phyloP scores from a whole-genome alignment of 2,113 vertebrate genomes.

The Engraulis encrasicolus region DNA sequence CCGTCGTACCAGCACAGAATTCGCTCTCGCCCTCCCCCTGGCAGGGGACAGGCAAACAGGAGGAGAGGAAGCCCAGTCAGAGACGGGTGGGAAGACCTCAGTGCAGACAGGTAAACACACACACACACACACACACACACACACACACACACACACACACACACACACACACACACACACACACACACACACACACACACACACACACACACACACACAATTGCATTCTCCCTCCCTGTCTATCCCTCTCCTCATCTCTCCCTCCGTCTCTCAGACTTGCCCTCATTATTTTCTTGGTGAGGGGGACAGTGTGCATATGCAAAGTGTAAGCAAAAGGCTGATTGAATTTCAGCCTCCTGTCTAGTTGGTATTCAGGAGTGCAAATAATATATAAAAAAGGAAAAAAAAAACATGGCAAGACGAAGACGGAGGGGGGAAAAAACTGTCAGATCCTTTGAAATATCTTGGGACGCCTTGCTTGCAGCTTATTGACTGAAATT shows the following conservation, averaged over 20 bases:
- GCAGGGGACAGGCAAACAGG: constrained; percentile 78
- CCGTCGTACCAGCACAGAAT: constrained; percentile 75
- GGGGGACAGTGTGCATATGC: constrained; percentile 92
- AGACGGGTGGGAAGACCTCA: constrained; percentile 96
- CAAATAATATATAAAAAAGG: constrained; percentile 78
- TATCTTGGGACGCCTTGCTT: constrained; percentile 99
- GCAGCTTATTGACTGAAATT: constrained; percentile 99
- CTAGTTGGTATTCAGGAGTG: constrained; percentile 93
- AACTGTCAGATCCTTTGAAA: constrained; percentile 98
- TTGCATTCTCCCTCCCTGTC: constrained; percentile 19
- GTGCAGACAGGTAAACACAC: constrained; percentile 85
- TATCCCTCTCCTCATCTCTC: constrained; percentile 27
- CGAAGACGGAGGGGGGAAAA: constrained; percentile 61
- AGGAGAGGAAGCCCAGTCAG: constrained; percentile 85
- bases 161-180: constrained; percentile 10
- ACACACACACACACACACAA: not conserved
- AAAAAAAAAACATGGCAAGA: constrained; percentile 79
- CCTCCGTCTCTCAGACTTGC: constrained; percentile 52
- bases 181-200: not conserved
- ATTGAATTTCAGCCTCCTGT: constrained; percentile 97
- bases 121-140: constrained; percentile 5
- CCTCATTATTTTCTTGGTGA: constrained; percentile 91
- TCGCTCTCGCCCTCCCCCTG: constrained; percentile 83
- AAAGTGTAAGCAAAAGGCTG: constrained; percentile 93
- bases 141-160: constrained; percentile 22